These are phyloP conservation scores for Vanessa tameamea DNA, from an alignment of 1,140 invertebrate species.

Conservation along the genomic window DNA sequence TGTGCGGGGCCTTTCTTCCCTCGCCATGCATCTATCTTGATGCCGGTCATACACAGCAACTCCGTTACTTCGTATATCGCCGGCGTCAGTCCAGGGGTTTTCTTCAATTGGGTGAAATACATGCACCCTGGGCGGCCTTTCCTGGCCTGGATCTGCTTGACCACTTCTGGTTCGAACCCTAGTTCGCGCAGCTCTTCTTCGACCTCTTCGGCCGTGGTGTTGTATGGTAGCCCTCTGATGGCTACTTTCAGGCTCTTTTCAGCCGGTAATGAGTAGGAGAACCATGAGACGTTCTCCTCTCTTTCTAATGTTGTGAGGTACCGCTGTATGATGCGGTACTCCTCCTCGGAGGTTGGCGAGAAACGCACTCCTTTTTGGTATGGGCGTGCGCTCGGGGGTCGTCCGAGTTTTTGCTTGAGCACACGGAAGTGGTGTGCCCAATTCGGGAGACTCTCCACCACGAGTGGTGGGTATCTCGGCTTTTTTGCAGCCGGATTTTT, in stretches of 20 bases:
- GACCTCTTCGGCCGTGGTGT: too few species aligned
- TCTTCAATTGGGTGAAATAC: too few species aligned
- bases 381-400: neutral
- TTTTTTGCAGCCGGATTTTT: neutral
- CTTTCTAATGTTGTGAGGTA: too few species aligned
- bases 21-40: slow-evolving; percentile 12
- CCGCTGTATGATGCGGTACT: too few species aligned
- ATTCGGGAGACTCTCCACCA: neutral
- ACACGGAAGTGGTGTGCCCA: neutral
- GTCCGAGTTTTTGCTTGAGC: neutral
- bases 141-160: too few species aligned
- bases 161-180: too few species aligned
- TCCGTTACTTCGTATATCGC: neutral
- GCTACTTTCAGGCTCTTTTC: too few species aligned
- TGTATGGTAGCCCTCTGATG: too few species aligned
- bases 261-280: too few species aligned
- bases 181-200: too few species aligned
- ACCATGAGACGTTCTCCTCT: too few species aligned
- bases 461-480: neutral
- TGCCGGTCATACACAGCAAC: slow-evolving; percentile 1
- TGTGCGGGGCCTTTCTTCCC: slow-evolving; percentile 9
- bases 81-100: neutral
- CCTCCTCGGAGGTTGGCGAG: neutral
- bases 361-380: neutral
- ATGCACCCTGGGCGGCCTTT: too few species aligned